A percentile compares a stretch with the other conserved stretches of the same genome.
Conservation (phyloP, 2,797 vertebrate species). For the Psittacula echo region DNA sequence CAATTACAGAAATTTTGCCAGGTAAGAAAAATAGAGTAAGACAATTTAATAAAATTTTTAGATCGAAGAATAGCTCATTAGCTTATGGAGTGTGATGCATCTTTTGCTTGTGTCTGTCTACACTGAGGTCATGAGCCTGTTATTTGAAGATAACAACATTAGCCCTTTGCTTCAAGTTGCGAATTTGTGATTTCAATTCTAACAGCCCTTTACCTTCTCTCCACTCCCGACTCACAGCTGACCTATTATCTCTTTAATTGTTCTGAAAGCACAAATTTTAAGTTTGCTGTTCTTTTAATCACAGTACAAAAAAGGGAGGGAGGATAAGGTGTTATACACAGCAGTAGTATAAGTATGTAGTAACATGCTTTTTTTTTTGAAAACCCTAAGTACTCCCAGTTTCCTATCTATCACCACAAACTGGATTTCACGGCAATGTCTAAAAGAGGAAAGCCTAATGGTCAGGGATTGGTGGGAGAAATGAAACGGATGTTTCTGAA, state of each 20-base stretch:
- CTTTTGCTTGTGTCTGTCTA: slow-evolving; percentile 34
- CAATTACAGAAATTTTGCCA: not conserved
- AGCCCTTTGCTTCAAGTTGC: slow-evolving; percentile 14
- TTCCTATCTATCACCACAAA: not conserved
- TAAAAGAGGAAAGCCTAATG: not conserved
- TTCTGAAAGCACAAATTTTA: slow-evolving; percentile 30
- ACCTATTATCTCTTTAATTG: slow-evolving; percentile 52
- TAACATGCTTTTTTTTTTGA: not conserved
- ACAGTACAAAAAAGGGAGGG: not conserved
- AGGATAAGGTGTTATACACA: not conserved
- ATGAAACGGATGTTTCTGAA: not conserved
- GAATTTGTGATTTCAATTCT: slow-evolving; percentile 25
- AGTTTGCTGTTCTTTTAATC: slow-evolving; percentile 42
- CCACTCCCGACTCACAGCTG: slow-evolving; percentile 26
- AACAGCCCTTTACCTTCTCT: slow-evolving; percentile 13
- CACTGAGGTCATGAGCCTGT: slow-evolving; percentile 14
- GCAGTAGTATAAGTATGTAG: not conserved
- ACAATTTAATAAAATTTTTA: not conserved
- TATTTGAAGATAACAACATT: slow-evolving; percentile 32
- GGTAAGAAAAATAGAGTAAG: not conserved
- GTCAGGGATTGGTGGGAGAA: not conserved
- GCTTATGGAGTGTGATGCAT: not conserved
- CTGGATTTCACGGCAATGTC: not conserved
- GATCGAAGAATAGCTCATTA: not conserved
- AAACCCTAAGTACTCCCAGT: not conserved